Percentiles rank a stretch among this genome's conserved stretches.
These are phyloP conservation scores for Diadumene lineata DNA, from an alignment of 92 coral and sea anemone species.

Conservation along the genomic window DNA sequence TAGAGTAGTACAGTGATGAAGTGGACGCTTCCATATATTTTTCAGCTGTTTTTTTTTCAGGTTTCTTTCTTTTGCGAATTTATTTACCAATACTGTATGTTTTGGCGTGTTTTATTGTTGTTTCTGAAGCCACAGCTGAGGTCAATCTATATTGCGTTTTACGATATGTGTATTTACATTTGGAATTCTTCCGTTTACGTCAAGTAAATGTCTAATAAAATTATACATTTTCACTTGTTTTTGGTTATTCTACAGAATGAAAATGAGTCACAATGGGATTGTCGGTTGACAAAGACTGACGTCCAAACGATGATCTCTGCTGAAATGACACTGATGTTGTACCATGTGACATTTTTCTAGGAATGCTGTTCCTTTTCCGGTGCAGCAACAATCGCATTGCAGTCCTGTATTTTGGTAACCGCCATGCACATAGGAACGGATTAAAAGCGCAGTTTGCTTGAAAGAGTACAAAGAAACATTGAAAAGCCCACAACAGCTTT, in stretches of 20 bases:
- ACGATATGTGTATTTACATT: not conserved
- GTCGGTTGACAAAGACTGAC: not conserved
- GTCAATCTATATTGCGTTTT: too few species aligned
- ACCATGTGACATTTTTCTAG: constrained; percentile 2
- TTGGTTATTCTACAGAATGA: not conserved
- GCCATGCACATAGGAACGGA: constrained; percentile 72
- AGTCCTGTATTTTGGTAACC: constrained; percentile 59
- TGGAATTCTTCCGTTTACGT: not conserved
- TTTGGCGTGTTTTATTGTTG: too few species aligned
- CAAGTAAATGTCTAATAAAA: not conserved
- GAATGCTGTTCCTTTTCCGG: not conserved
- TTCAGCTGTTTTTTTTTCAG: too few species aligned
- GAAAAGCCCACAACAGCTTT: constrained; percentile 46
- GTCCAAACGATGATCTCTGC: constrained; percentile 6
- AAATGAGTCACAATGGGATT: not conserved
- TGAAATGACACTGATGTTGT: constrained; percentile 15
- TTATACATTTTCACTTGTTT: not conserved
- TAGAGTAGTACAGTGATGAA: too few species aligned
- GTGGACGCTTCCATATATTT: too few species aligned
- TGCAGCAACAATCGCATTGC: constrained; percentile 28
- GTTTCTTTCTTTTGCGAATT: too few species aligned
- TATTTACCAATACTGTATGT: too few species aligned
- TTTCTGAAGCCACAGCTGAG: too few species aligned
- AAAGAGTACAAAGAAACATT: constrained; percentile 56
- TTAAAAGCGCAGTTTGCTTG: constrained; percentile 71